phyloP scores from a whole-genome alignment of 2,888 invertebrate genomes.

The Oasisia sp. region DNA sequence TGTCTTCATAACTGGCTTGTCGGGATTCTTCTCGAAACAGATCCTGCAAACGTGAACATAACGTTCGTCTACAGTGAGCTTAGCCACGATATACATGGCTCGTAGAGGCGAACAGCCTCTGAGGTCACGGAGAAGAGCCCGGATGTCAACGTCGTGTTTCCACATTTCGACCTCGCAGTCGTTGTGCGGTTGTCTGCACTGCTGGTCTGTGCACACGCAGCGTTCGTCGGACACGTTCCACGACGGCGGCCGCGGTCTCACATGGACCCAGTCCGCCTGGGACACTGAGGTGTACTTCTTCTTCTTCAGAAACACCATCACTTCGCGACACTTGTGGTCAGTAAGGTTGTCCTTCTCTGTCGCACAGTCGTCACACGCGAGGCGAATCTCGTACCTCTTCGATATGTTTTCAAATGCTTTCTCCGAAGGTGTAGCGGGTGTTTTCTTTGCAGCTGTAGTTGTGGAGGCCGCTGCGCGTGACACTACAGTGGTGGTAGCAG shows the following conservation, averaged over 20 bases:
- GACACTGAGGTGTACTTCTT: background rate
- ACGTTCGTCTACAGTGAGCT: background rate
- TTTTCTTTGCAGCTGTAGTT: background rate
- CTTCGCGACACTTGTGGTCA: background rate
- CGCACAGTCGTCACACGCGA: background rate
- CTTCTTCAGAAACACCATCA: background rate
- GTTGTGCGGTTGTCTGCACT: conserved; percentile 30
- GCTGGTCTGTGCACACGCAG: conserved; percentile 22
- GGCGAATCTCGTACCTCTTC: background rate
- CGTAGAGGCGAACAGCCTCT: conserved; percentile 20
- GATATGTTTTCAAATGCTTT: background rate
- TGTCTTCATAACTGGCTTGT: conserved; percentile 22
- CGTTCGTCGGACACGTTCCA: background rate
- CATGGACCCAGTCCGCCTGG: background rate
- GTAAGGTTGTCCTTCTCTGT: background rate
- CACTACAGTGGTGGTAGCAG: background rate
- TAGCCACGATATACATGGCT: conserved; percentile 18
- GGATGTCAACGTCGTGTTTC: conserved; percentile 18
- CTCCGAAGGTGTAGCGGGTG: background rate
- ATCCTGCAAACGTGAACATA: conserved; percentile 24
- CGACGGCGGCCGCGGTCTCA: background rate
- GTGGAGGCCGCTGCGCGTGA: background rate
- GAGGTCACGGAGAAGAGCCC: conserved; percentile 27
- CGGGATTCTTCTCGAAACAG: conserved; percentile 24
- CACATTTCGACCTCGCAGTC: conserved; percentile 27